These are phyloP conservation scores for Dryobota labecula DNA, from an alignment of 2,888 invertebrate genomes.

Conservation along the genomic window DNA sequence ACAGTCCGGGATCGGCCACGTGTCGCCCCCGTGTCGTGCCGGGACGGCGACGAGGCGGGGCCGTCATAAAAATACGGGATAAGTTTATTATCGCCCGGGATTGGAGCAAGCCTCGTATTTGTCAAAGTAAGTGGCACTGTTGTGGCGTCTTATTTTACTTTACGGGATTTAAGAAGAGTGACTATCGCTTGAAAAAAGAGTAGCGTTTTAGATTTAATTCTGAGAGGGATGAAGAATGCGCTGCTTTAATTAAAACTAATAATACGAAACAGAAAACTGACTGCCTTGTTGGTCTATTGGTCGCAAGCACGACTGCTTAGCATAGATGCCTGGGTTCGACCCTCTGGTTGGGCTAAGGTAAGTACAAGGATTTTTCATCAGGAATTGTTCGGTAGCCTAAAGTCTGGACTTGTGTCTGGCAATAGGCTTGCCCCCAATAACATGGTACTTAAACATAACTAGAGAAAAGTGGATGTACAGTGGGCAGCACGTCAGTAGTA, in stretches of 20 bases:
- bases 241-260: conserved; percentile 26
- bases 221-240: neutral
- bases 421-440: neutral
- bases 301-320: neutral
- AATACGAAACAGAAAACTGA: neutral
- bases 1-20: conserved; percentile 44
- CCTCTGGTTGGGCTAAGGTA: neutral
- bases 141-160: conserved; percentile 58
- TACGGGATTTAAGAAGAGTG: conserved; percentile 48
- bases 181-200: conserved; percentile 14
- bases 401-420: neutral
- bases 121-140: conserved; percentile 61
- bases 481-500: too few species aligned
- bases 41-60: conserved; percentile 44
- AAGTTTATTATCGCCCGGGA: conserved; percentile 61
- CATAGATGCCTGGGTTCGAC: neutral
- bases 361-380: neutral
- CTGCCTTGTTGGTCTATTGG: neutral
- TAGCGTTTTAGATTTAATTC: conserved; percentile 24
- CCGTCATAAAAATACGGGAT: conserved; percentile 59
- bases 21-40: conserved; percentile 47
- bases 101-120: conserved; percentile 58
- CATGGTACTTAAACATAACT: neutral
- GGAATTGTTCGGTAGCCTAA: neutral
- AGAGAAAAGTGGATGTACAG: neutral